A percentile compares a stretch with the other conserved stretches of the same genome.
Evolutionary conservation across 2,113 vertebrate genomes (phyloP).

Genomic region (Otolemur garnettii): DNA sequence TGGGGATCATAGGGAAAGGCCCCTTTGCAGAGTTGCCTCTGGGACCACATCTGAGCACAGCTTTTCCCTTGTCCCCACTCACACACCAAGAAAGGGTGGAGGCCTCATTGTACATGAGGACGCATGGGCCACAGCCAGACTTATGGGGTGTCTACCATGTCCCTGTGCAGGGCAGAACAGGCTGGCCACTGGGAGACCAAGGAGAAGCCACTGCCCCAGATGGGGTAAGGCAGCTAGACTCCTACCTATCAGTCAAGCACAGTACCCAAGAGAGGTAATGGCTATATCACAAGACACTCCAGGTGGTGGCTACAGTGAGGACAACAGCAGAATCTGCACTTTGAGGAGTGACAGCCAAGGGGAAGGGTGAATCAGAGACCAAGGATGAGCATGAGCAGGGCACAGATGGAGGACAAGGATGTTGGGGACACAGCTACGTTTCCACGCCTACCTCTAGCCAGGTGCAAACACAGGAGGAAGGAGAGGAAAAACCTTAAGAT

Average conservation of each 20-base stretch:
- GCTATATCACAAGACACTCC: background rate
- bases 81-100: background rate
- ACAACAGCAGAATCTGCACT: rapidly evolving
- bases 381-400: rapidly evolving
- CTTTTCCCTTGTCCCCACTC: too few species aligned
- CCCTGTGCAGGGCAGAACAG: rapidly evolving
- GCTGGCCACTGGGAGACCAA: background rate
- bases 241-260: too few species aligned
- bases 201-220: background rate
- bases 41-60: background rate
- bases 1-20: background rate
- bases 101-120: background rate
- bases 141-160: background rate
- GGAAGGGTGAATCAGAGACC: background rate
- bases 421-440: background rate
- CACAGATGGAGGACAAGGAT: too few species aligned
- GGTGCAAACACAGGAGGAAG: background rate
- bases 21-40: background rate
- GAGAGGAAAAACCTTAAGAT: background rate
- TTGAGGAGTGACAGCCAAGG: background rate
- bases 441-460: too few species aligned
- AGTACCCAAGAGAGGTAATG: rapidly evolving
- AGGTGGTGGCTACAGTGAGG: background rate
- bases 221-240: background rate
- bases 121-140: background rate